Percentiles rank a stretch among this genome's conserved stretches.
Conservation (phyloP, 2,888 invertebrate genomes). For the Folsomia manolachei region DNA sequence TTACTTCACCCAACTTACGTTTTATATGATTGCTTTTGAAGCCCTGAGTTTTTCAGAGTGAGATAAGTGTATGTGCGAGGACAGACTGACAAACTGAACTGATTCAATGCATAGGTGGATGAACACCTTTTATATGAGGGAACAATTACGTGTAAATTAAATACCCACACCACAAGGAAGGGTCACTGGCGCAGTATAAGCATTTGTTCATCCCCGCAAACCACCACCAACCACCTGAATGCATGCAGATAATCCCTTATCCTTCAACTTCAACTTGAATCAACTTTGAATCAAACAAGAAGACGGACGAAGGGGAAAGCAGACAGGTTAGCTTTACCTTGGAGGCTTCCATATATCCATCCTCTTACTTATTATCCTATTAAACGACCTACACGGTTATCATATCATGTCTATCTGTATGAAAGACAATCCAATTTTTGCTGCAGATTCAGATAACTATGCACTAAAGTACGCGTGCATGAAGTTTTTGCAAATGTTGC, state of each 20-base stretch:
- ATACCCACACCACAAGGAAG: too few species aligned
- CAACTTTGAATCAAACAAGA: neutral
- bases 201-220: constrained; percentile 5
- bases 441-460: too few species aligned
- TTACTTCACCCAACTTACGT: neutral
- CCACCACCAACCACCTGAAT: neutral
- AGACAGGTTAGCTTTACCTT: neutral
- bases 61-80: constrained; percentile 23
- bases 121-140: constrained; percentile 49
- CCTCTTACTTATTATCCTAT: neutral
- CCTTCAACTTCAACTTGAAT: neutral
- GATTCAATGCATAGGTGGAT: constrained; percentile 50
- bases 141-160: neutral
- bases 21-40: neutral
- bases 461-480: too few species aligned
- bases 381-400: neutral
- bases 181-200: too few species aligned
- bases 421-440: too few species aligned
- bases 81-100: constrained; percentile 43
- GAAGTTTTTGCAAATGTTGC: too few species aligned
- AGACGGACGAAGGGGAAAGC: constrained; percentile 21
- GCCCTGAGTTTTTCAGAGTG: constrained; percentile 9
- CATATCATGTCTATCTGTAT: neutral
- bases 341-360: neutral
- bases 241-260: neutral